Base-by-base conservation (phyloP, 2,113 vertebrate species). In the Ifrita kowaldi region DNA sequence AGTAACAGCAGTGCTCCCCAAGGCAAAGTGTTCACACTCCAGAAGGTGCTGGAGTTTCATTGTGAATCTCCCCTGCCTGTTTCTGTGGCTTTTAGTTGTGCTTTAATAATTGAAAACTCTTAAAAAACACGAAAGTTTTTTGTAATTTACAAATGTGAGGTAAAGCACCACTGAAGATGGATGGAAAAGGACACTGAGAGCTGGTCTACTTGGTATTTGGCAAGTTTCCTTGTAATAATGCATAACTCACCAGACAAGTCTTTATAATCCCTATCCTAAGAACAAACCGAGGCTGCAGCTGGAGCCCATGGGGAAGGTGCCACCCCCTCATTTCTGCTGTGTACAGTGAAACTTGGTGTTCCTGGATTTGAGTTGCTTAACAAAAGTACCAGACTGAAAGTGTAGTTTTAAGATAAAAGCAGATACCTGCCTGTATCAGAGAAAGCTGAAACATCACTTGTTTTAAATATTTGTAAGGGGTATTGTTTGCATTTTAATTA, bases 11-110 rank as follows among this genome's bases (percentile, higher is more conserved):
- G 70, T 44, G 84, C 9, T 96, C 78, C 84, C 67, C 33, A 9
- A 79, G 87, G 95, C 81, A 85, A 78, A 78, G 73, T 47, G 65
- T 56, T 96, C 78, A 65, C 87, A 76, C 87, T 79, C 70, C 93
- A 89, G 84, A 95, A 97, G 87, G 78, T 90, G 67, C 81, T 73
- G 77, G 32, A 49, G 42, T 85, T 93, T 73, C 50, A 44, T 49
- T 70, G 56, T 65, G 59, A 75, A 22, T 88, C 50, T 70, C 0
- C 0, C 7, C 2, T 80, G 85, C 64, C 75, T 92, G 12, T 64
- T 91, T 81, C 64, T 81, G 35, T 81, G 82, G 52, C 47, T 37
- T 74, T 84, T 20, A 46, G 44, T 69, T 93, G 57, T 7, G 11
- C 7, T 49, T 94, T 94, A 84, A 83, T 90, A 86, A 77, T 33